Percentiles rank a stretch among this genome's conserved stretches.
Conservation (phyloP, 2,113 vertebrate genomes). For the Centrocercus urophasianus region DNA sequence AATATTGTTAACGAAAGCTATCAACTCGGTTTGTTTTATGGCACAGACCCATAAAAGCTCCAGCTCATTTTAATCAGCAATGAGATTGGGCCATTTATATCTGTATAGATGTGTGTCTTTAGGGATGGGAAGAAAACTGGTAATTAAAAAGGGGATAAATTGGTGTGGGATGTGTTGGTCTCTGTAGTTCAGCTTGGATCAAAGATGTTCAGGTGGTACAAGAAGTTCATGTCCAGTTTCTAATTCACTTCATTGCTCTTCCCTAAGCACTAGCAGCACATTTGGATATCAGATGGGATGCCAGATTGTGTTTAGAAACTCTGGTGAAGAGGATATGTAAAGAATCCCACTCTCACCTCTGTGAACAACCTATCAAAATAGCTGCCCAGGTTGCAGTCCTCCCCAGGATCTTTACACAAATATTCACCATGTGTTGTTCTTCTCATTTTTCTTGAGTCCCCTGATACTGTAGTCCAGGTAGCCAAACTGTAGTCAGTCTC, state of each 20-base stretch:
- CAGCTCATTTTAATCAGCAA: background rate
- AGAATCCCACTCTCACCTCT: background rate
- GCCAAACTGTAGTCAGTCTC: background rate
- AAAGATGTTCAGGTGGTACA: background rate
- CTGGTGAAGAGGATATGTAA: background rate
- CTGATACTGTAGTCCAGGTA: background rate
- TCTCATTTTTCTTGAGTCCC: background rate
- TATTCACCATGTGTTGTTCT: background rate
- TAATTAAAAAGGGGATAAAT: background rate
- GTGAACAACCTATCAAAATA: background rate
- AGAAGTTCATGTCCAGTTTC: background rate
- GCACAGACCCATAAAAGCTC: background rate
- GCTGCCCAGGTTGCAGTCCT: background rate
- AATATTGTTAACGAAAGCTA: background rate
- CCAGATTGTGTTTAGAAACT: background rate
- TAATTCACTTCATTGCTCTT: background rate
- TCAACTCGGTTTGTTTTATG: background rate
- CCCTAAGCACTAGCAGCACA: background rate
- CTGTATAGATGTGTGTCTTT: background rate
- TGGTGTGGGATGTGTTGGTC: background rate
- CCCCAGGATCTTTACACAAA: background rate
- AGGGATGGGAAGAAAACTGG: background rate
- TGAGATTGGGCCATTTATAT: background rate
- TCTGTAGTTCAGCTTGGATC: background rate
- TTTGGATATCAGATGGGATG: background rate